Base-by-base conservation (phyloP, 2,888 invertebrate genomes). In the Hydraecia micacea region DNA sequence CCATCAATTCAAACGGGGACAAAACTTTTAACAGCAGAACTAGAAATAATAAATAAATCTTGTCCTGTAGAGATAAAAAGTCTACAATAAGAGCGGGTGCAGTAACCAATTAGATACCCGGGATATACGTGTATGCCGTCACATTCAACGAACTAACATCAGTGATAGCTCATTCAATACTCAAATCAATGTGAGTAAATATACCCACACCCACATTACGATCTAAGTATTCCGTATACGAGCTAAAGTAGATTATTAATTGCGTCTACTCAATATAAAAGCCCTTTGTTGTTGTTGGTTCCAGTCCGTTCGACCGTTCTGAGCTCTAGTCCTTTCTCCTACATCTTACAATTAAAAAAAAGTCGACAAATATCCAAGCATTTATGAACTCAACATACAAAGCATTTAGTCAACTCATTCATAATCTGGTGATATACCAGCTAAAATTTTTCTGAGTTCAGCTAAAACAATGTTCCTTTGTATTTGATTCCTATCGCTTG, bases 401-500 rank as follows among this genome's bases (percentile, higher is more conserved):
- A 60, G 36, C 2, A 36, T 18, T n/a, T 39, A 52, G 3, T 42
- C 15, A n/a, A 55, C 21, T 63, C 36, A 68, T 49, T 62, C 46
- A 21, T 69, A 49, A 62, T 25, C 18, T 65, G 39, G 73, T 70
- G 28, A 70, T 78, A 83, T 73, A 46, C 52, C 49, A 55, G 66
- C 32, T 70, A 4, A 55, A 9, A 69, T 52, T 70, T 62, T 65
- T 63, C 32, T 73, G 21, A 73, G 60, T 32, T 21, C 52, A 60
- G 28, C 73, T 71, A 60, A 62, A 85, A 81, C 81, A 75, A 74
- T 74, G 58, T 68, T 63, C 58, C 6, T 52, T 65, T 13, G 52
- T 68, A 81, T 72, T 63, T 80, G 81, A 85, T 85, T 71, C 18
- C 13, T 85, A 82, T 82, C 75, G 62, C 75, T 74, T 60, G 67